Evolutionary conservation across 2,888 invertebrate genomes (phyloP).

Genomic region (Leptodirus hochenwartii): DNA sequence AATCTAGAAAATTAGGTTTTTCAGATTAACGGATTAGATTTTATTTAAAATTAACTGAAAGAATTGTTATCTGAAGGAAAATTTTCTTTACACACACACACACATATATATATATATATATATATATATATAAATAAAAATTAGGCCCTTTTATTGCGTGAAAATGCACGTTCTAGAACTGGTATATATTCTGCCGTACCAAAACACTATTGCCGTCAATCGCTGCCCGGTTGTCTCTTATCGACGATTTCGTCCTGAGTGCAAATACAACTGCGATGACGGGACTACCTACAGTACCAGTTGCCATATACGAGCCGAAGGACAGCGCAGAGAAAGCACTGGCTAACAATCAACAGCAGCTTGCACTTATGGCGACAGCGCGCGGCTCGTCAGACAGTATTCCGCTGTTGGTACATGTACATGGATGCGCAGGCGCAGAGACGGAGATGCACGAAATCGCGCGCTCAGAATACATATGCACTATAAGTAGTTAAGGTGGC

Average conservation of each 20-base stretch:
- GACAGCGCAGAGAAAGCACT: no score
- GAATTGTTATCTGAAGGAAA: no score
- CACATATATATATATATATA: no score
- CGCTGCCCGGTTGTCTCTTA: constrained; percentile 9
- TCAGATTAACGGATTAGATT: no score
- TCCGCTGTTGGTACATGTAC: constrained; percentile 22
- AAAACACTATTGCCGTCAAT: constrained; percentile 22
- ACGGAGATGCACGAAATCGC: constrained; percentile 27
- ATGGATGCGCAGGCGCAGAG: constrained; percentile 16
- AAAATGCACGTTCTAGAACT: constrained; percentile 21
- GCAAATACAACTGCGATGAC: constrained; percentile 15
- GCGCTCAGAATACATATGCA: constrained; percentile 28
- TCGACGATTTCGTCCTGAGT: constrained; percentile 10
- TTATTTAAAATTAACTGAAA: no score
- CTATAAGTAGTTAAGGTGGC: constrained; percentile 26
- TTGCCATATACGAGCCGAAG: no score
- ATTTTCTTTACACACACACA: no score
- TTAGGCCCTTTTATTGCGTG: neutral
- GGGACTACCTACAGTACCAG: constrained; percentile 9
- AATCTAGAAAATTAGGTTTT: no score
- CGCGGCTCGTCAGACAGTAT: constrained; percentile 24
- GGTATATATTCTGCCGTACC: constrained; percentile 25
- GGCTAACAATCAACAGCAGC: constrained; percentile 10
- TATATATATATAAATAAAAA: no score
- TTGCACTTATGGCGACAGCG: constrained; percentile 10